Evolutionary conservation across 2,888 invertebrate genomes (phyloP).

Genomic region (Saturnia pavonia): DNA sequence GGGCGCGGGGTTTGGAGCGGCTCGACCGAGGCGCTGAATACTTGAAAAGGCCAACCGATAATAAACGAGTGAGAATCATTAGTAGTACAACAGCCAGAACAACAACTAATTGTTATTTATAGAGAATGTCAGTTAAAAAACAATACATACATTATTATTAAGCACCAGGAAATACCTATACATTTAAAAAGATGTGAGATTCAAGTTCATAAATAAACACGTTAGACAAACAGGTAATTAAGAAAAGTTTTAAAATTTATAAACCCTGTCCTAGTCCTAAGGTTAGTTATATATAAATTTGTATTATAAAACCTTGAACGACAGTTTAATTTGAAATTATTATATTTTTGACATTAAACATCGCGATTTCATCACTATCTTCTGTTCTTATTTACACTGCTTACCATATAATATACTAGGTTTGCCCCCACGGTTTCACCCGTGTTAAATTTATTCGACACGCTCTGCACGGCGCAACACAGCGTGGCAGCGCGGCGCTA

Average conservation of each 20-base stretch:
- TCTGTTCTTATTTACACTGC: no score
- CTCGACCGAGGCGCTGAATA: constrained; percentile 21
- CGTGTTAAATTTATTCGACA: no score
- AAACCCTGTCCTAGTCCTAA: not conserved
- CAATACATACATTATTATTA: not conserved
- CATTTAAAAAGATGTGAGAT: not conserved
- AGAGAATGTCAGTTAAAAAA: constrained; percentile 6
- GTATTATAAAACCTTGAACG: no score
- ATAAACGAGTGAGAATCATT: constrained; percentile 1
- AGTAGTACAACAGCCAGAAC: not conserved
- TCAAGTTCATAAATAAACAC: not conserved
- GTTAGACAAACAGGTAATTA: not conserved
- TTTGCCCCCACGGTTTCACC: no score
- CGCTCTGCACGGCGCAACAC: no score
- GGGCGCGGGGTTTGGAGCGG: not conserved
- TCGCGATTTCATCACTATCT: no score
- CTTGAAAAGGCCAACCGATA: constrained; percentile 14
- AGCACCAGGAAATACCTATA: not conserved
- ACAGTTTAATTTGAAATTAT: no score
- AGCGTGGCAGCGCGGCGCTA: no score
- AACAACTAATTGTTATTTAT: constrained; percentile 11
- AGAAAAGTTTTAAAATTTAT: no score
- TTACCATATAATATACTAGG: no score
- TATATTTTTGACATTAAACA: no score
- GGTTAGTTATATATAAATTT: no score